A percentile compares a stretch with the other conserved stretches of the same genome.
These are phyloP conservation scores for Girardinus metallicus DNA, from an alignment of 2,797 vertebrate species.

Conservation along the genomic window DNA sequence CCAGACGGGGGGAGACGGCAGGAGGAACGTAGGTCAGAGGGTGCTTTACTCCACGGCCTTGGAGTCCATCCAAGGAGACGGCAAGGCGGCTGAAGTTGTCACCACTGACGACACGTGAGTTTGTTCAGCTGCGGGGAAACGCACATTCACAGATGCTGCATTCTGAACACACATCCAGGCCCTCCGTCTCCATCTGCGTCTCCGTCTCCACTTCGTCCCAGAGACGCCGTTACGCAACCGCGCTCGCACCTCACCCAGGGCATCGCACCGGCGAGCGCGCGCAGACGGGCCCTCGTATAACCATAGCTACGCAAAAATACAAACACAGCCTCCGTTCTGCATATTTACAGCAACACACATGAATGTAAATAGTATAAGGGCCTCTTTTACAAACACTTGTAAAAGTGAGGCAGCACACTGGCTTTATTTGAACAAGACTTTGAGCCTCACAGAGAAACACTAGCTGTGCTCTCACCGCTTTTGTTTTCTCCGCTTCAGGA, in stretches of 20 bases:
- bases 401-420: slow-evolving; percentile 11
- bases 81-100: slow-evolving; percentile 88
- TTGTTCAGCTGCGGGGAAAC: slow-evolving; percentile 23
- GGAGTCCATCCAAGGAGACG: slow-evolving; percentile 98
- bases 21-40: slow-evolving; percentile 88
- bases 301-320: slow-evolving; percentile 70
- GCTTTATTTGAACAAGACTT: slow-evolving; percentile 46
- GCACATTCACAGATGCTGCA: slow-evolving; percentile 12
- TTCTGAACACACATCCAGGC: slow-evolving; percentile 54
- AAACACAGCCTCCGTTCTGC: slow-evolving; percentile 53
- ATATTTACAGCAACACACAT: slow-evolving; percentile 47
- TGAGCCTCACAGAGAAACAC: slow-evolving; percentile 14
- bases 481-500: slow-evolving; percentile 78
- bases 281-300: slow-evolving; percentile 49
- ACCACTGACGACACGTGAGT: slow-evolving; percentile 92
- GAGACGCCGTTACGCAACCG: slow-evolving; percentile 39
- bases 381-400: slow-evolving; percentile 59
- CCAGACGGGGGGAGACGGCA: slow-evolving; percentile 83
- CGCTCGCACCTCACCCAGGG: slow-evolving; percentile 25
- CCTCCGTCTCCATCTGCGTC: slow-evolving; percentile 26
- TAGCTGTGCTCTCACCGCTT: slow-evolving; percentile 37
- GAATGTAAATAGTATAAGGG: slow-evolving; percentile 46
- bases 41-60: slow-evolving; percentile 98
- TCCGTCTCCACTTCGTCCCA: slow-evolving; percentile 33
- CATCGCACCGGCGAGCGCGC: neutral